Conservation (phyloP, 2,888 invertebrate genomes). For the Adelognathus sp. region DNA sequence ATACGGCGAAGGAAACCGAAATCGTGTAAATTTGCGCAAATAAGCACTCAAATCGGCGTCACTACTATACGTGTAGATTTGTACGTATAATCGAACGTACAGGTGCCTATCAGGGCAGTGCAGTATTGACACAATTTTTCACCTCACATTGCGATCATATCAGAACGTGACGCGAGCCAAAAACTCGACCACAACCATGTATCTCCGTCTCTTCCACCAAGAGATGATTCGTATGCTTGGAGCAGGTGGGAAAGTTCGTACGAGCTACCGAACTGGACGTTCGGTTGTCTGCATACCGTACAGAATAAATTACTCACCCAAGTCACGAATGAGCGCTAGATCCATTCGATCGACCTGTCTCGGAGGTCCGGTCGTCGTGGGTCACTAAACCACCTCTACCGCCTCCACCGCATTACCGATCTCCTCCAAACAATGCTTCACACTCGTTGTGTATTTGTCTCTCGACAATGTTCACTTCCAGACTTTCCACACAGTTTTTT, state of each 20-base stretch:
- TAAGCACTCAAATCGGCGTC: too few relatives aligned
- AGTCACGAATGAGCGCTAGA: slow-evolving; percentile 77
- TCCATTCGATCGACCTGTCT: slow-evolving; percentile 74
- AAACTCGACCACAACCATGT: background rate
- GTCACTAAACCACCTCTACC: slow-evolving; percentile 41
- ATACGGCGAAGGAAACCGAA: too few relatives aligned
- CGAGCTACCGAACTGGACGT: background rate
- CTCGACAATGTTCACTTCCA: slow-evolving; percentile 15
- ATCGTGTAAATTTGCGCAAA: too few relatives aligned
- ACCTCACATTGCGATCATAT: too few relatives aligned
- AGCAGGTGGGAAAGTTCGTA: slow-evolving; percentile 2
- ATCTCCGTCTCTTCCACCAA: background rate
- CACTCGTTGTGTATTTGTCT: background rate
- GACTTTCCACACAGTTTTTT: background rate
- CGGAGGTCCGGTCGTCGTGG: slow-evolving; percentile 27
- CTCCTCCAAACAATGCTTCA: slow-evolving; percentile 23
- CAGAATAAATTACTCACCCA: slow-evolving; percentile 58
- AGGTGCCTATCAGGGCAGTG: too few relatives aligned
- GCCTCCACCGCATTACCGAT: slow-evolving; percentile 39
- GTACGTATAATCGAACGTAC: too few relatives aligned
- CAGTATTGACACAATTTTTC: background rate
- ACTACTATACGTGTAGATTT: too few relatives aligned
- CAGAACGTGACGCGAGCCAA: background rate
- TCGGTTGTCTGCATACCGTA: background rate
- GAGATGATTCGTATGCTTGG: background rate